Evolutionary conservation across 1,140 invertebrate genomes (phyloP), one percentile per base, ranked within the genome.

Genomic region (Phthorimaea operculella): DNA sequence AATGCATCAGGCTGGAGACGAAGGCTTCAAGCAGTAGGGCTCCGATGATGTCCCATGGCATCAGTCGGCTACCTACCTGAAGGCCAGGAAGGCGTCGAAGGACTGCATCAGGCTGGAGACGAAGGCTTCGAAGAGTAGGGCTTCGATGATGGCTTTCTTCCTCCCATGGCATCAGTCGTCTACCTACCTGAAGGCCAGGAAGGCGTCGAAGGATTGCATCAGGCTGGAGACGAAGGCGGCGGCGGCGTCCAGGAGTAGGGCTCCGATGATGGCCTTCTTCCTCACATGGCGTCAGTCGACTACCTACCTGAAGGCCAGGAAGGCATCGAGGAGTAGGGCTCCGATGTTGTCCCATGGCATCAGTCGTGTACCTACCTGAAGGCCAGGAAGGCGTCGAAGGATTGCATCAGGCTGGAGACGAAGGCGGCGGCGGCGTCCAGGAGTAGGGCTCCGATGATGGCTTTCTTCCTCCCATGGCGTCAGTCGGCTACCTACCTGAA

Each of bases 61-160:
- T n/a, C n/a, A n/a, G n/a, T n/a, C n/a, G n/a, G n/a, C n/a, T n/a
- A n/a, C n/a, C n/a, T n/a, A n/a, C n/a, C n/a, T n/a, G n/a, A n/a
- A n/a, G n/a, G n/a, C n/a, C n/a, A n/a, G n/a, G n/a, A n/a, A n/a
- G n/a, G 89, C 72, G 33, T 86, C 84, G 73, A 89, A 91, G 33
- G 75, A 85, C 64, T 89, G 88, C 34, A 88, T 85, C 6, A 90
- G 70, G 51, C 48, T 6, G n/a, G n/a, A n/a, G n/a, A n/a, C n/a
- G n/a, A n/a, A n/a, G n/a, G 89, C 89, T 70, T 91, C 91, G 55
- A 91, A 76, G 0, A 89, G 72, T 4, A 91, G 75, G 2, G 90
- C 89, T 10, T 87, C 87, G 21, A 28, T 28, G 21, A 28, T 28
- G 6, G n/a, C 39, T 51, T 62, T 14, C 59, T 72, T 87, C 79